These are phyloP conservation scores for Apodemia hepburni DNA, from an alignment of 2,888 invertebrate genomes.

Conservation along the genomic window DNA sequence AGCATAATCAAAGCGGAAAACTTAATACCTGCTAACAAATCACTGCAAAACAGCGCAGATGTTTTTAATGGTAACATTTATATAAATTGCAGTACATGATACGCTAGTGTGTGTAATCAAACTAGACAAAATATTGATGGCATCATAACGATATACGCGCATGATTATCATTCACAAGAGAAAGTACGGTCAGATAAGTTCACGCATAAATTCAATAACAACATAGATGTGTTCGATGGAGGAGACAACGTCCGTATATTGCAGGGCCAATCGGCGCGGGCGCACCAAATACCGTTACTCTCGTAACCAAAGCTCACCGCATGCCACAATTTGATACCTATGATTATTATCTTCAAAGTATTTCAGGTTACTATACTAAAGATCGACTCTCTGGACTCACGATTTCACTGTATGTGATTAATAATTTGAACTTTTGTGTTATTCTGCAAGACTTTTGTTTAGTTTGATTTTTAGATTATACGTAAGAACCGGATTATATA, in stretches of 20 bases:
- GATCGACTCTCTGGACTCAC: background rate
- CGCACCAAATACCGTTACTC: constrained; percentile 57
- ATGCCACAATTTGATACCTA: constrained; percentile 32
- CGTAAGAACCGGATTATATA: no score
- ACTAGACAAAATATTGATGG: constrained; percentile 49
- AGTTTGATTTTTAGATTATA: no score
- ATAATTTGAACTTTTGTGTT: background rate
- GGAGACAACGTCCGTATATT: constrained; percentile 59
- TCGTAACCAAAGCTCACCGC: constrained; percentile 38
- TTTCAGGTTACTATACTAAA: constrained; percentile 30
- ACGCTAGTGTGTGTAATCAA: constrained; percentile 36
- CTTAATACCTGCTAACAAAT: background rate
- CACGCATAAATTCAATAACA: constrained; percentile 72
- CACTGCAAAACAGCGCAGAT: background rate
- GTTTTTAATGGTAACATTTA: constrained; percentile 13
- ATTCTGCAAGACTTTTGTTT: no score
- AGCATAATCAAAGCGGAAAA: background rate
- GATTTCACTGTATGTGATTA: background rate
- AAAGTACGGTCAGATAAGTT: constrained; percentile 59
- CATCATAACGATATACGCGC: constrained; percentile 59
- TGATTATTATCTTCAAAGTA: constrained; percentile 42
- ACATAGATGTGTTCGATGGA: constrained; percentile 72
- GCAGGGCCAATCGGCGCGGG: constrained; percentile 59
- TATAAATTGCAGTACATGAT: constrained; percentile 2
- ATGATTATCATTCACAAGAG: constrained; percentile 60